Conservation (phyloP, 2,888 invertebrate genomes). For the Gasteruption jaculator region DNA sequence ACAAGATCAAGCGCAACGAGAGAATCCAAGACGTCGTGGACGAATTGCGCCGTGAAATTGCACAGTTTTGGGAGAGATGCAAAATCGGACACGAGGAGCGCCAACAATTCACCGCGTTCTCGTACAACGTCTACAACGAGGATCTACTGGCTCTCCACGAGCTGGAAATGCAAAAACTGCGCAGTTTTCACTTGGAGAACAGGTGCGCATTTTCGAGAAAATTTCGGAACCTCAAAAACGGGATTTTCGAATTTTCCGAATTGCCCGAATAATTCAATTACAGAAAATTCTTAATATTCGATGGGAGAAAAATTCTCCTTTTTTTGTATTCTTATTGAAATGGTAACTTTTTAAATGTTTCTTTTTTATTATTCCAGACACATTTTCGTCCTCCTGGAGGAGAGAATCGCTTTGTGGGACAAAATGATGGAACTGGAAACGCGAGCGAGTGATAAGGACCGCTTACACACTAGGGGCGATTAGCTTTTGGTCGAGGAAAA, state of each 20-base stretch:
- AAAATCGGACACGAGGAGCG: slow-evolving; percentile 64
- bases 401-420: slow-evolving; percentile 67
- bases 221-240: too few relatives aligned
- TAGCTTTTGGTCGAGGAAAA: slow-evolving; percentile 80
- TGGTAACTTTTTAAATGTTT: slow-evolving; percentile 23
- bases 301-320: too few relatives aligned
- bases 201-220: slow-evolving; percentile 52
- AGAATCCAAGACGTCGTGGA: slow-evolving; percentile 66
- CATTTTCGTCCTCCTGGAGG: slow-evolving; percentile 62
- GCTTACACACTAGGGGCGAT: slow-evolving; percentile 83
- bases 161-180: slow-evolving; percentile 67
- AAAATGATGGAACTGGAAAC: slow-evolving; percentile 72
- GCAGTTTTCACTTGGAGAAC: slow-evolving; percentile 62
- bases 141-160: slow-evolving; percentile 77
- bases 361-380: too few relatives aligned
- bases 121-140: slow-evolving; percentile 70
- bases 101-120: slow-evolving; percentile 62
- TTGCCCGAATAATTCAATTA: too few relatives aligned
- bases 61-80: slow-evolving; percentile 72
- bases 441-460: slow-evolving; percentile 69
- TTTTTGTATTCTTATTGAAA: too few relatives aligned
- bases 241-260: too few relatives aligned
- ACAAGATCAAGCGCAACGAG: slow-evolving; percentile 70
- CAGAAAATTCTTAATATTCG: too few relatives aligned
- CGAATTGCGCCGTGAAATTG: slow-evolving; percentile 68